Conservation (phyloP, 2,113 vertebrate genomes). For the Poeciliopsis occidentalis region DNA sequence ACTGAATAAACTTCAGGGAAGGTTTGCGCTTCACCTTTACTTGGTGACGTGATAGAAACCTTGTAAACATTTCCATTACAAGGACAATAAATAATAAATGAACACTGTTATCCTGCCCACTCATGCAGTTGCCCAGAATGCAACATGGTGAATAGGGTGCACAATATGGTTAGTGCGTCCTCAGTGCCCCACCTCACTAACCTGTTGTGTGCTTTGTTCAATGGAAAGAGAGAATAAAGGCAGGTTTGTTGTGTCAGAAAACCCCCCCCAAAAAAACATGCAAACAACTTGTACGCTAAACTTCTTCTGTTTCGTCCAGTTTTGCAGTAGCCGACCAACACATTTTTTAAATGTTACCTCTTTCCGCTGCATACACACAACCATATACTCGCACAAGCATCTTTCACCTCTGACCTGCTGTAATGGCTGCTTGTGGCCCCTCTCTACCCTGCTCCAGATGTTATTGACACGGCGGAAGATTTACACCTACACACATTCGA, state of each 20-base stretch:
- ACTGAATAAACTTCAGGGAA: not conserved
- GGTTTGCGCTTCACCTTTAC: not conserved
- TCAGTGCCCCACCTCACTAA: constrained; percentile 33
- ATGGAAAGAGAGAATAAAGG: constrained; percentile 35
- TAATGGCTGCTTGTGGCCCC: constrained; percentile 62
- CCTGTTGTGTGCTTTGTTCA: constrained; percentile 47
- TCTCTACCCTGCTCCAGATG: constrained; percentile 67
- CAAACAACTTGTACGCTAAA: not conserved
- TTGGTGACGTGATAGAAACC: constrained; percentile 1
- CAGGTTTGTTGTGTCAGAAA: constrained; percentile 46
- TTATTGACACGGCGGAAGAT: constrained; percentile 55
- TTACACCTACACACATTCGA: constrained; percentile 36
- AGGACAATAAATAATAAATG: constrained; percentile 8
- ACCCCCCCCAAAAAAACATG: not conserved
- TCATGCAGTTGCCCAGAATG: constrained; percentile 16
- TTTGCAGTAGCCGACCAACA: not conserved
- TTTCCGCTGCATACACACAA: constrained; percentile 10
- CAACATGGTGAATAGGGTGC: constrained; percentile 20
- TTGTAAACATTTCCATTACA: constrained; percentile 7
- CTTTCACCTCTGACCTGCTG: constrained; percentile 61
- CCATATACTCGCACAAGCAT: not conserved
- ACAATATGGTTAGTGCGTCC: constrained; percentile 60
- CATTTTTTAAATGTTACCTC: not conserved
- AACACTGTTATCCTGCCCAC: not conserved
- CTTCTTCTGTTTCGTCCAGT: too few species aligned